Evolutionary conservation across 2,113 vertebrate genomes (phyloP).

Genomic region (Pseudolaguvia tuberculata): DNA sequence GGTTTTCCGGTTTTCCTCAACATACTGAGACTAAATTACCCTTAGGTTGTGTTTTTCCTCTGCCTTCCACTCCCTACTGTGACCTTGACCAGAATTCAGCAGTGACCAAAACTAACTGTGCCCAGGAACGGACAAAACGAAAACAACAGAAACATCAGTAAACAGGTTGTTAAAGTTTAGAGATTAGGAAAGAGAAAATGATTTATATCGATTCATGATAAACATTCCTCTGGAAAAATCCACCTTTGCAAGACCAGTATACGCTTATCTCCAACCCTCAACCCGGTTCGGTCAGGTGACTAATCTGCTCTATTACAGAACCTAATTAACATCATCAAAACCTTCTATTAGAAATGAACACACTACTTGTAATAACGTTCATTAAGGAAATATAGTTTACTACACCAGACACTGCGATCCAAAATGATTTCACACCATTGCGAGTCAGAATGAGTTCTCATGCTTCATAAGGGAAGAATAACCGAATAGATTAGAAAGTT

Average conservation of each 20-base stretch:
- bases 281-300: background rate
- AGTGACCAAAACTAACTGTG: background rate
- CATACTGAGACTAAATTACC: background rate
- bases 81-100: background rate
- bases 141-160: background rate
- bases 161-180: background rate
- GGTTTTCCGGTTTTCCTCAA: background rate
- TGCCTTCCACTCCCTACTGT: too few relatives aligned
- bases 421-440: constrained; percentile 27
- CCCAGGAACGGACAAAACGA: background rate
- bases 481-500: constrained; percentile 26
- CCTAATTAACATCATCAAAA: background rate
- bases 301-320: background rate
- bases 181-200: background rate
- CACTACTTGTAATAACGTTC: constrained; percentile 1
- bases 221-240: background rate
- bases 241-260: background rate
- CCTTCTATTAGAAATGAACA: background rate
- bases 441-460: constrained; percentile 13
- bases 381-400: constrained; percentile 6
- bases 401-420: background rate
- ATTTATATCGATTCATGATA: background rate
- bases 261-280: background rate
- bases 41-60: background rate
- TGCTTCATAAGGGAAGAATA: constrained; percentile 19